Base-by-base conservation (phyloP, 23 tunicate genomes). In the Styela clava region DNA sequence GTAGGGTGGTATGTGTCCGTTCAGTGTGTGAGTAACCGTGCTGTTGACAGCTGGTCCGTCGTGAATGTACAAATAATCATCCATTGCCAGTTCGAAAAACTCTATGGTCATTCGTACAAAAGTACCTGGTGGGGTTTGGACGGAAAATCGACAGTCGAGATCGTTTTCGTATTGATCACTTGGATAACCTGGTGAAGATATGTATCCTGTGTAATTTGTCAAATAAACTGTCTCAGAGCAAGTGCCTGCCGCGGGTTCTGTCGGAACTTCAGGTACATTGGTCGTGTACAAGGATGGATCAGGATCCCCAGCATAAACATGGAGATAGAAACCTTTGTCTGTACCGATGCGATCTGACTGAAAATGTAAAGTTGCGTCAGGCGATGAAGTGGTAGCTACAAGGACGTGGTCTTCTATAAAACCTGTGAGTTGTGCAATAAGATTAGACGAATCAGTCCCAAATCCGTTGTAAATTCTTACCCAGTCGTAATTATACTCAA, bases 401-500 rank as follows among this genome's bases (percentile, higher is more conserved):
- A 3, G 16, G 34, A 21, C 29, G 77, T 26, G 12, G 7, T 5
- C 7, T 3, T 5, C 5, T 5, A 71, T 34, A 71, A 19, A 71
- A 19, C 77, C 77, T 3, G 77, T 28, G 16, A 30, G 24, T 29
- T 71, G 16, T 30, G 37, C 37, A 2, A 71, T 3, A 32, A 71
- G 77, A 3, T 71, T 26, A 18, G 35, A 28, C 12, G 34, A 18
- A 3, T 20, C 16, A 5, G 77, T 71, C 7, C 34, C 35, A 32
- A 19, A 3, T 30, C 77, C 77, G 77, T 71, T 16, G 77, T 71
- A 71, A 28, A 71, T 71, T 71, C 77, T 71, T 3, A 71, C 35
- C 37, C 37, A 71, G 37, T 71, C 77, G 16, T 26, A 71, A 28
- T 34, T 16, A 71, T 33, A 30, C 16, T 71, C 77, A 5, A 34